Evolutionary conservation across 2,113 vertebrate genomes (phyloP), one percentile per base, ranked within the genome.

Genomic region (Scophthalmus maximus): DNA sequence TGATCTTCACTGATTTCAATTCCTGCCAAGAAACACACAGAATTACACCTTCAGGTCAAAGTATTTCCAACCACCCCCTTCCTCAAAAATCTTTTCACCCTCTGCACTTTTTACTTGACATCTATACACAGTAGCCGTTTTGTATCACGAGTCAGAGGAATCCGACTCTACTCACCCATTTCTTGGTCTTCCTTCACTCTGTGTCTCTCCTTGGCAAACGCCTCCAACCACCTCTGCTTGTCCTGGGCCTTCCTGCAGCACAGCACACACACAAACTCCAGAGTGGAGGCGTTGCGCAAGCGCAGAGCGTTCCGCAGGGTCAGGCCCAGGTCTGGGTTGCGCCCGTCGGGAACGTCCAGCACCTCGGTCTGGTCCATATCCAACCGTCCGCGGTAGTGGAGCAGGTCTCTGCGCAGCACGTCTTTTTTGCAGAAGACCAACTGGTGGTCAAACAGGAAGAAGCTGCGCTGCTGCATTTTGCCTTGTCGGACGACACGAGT

Each of bases 361-460:
- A 95, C 89, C 80, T 95, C 93, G 8, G 94, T 87, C 53, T 91
- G 89, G 2, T 99, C 98, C 94, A 95, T 96, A 86, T 97, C 95
- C 36, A 96, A 85, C 14, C 94, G 94, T 26, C 95, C 95, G 0
- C 97, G 95, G 73, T 98, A 98, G 85, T 99, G 96, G 4, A 99
- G 93, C 78, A 99, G 94, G 83, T 99, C 98, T 71, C 97, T 92
- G 47, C 97, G 94, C 85, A 99, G 92, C 46, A 98, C 87, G 76
- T 99, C 97, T 82, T 99, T 99, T 88, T 98, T 99, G 84, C 98
- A 99, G 87, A 95, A 96, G 47, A 99, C 94, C 68, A 99, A 87
- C 87, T 99, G 98, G 89, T 99, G 98, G 93, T 99, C 98, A 30
- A 99, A 99, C 49, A 99, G 94, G 91, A 99, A 99, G 92, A 96